phyloP scores from a whole-genome alignment of 2,888 invertebrate species.

The Eupithecia subfuscata region DNA sequence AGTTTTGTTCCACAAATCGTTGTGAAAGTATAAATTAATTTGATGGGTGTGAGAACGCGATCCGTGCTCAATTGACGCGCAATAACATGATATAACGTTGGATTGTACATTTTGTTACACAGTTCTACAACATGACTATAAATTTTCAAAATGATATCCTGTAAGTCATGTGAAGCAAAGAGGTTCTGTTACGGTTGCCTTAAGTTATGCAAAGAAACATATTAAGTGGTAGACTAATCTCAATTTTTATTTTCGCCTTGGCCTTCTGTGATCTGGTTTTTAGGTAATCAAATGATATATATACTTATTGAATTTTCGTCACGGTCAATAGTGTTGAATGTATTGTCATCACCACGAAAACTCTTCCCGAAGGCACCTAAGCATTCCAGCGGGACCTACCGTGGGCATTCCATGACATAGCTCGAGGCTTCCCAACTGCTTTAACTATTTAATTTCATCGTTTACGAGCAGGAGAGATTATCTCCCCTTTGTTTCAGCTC shows the following conservation, averaged over 20 bases:
- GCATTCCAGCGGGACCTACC: conserved; percentile 50
- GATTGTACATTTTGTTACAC: conserved; percentile 12
- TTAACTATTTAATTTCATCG: conserved; percentile 76
- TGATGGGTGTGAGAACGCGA: conserved; percentile 39
- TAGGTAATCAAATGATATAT: conserved; percentile 17
- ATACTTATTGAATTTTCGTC: neutral
- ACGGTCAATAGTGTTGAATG: conserved; percentile 14
- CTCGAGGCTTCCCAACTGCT: conserved; percentile 40
- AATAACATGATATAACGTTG: conserved; percentile 12
- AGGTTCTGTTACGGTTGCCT: neutral
- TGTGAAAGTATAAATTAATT: conserved; percentile 42
- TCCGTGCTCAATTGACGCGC: conserved; percentile 3
- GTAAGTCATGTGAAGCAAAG: neutral
- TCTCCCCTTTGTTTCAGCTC: conserved; percentile 71
- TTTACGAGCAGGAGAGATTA: conserved; percentile 68
- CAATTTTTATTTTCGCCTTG: conserved; percentile 25
- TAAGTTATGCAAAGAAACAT: neutral
- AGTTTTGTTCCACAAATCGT: conserved; percentile 42
- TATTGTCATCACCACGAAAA: conserved; percentile 15
- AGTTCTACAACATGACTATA: conserved; percentile 14
- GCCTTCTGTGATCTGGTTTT: conserved; percentile 33
- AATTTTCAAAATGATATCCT: conserved; percentile 3
- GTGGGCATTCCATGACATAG: conserved; percentile 52
- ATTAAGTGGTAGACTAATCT: neutral
- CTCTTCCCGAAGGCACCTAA: conserved; percentile 12